These are phyloP conservation scores for Copidosoma floridanum DNA, from an alignment of 1,140 invertebrate genomes.

Conservation along the genomic window DNA sequence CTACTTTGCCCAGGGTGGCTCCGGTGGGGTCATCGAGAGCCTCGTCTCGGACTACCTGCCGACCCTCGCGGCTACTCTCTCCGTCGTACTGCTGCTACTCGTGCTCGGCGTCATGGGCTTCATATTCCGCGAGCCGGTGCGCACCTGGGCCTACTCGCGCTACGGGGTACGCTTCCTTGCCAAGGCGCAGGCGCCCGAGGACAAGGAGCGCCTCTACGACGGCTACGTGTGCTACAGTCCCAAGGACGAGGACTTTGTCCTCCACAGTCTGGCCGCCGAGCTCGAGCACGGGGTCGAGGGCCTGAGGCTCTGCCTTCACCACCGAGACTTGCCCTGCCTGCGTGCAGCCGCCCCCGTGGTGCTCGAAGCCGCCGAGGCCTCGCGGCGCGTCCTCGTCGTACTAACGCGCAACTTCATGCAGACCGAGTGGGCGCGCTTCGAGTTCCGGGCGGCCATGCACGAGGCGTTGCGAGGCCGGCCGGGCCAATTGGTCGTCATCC, in stretches of 20 bases:
- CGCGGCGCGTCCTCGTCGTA: slow-evolving; percentile 75
- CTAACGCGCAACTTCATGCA: slow-evolving; percentile 81
- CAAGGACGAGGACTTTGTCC: slow-evolving; percentile 87
- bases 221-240: slow-evolving; percentile 91
- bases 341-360: slow-evolving; percentile 74
- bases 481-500: slow-evolving; percentile 82
- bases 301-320: slow-evolving; percentile 85
- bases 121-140: slow-evolving; percentile 78
- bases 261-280: slow-evolving; percentile 78
- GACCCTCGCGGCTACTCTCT: slow-evolving; percentile 76
- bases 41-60: slow-evolving; percentile 83
- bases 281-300: slow-evolving; percentile 72
- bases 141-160: slow-evolving; percentile 83
- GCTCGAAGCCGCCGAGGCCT: slow-evolving; percentile 83
- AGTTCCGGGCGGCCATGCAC: slow-evolving; percentile 80
- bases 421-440: slow-evolving; percentile 82
- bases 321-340: slow-evolving; percentile 77
- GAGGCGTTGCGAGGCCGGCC: slow-evolving; percentile 80
- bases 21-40: slow-evolving; percentile 78
- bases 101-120: slow-evolving; percentile 75
- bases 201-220: slow-evolving; percentile 85
- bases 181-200: slow-evolving; percentile 57
- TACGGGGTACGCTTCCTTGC: slow-evolving; percentile 78
- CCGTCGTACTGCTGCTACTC: slow-evolving; percentile 70
- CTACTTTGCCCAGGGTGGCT: slow-evolving; percentile 77